Evolutionary conservation across 2,113 vertebrate species (phyloP), one percentile per base, ranked within the genome.

Genomic region (Cepphus grylle): DNA sequence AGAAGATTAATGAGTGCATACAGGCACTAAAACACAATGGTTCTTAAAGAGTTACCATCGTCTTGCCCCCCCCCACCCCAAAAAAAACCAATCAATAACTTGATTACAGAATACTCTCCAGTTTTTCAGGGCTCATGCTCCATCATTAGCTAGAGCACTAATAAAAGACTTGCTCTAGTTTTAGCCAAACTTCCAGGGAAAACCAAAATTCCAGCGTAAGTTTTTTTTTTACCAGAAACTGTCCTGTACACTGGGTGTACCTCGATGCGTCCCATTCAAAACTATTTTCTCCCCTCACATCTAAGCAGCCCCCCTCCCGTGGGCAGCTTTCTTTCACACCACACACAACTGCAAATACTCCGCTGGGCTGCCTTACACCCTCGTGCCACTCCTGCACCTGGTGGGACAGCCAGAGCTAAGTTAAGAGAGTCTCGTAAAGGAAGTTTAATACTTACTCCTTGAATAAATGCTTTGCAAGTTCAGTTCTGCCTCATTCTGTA

Each of bases 1-100:
- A 70, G 26, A 78, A 70, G 10, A 73, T 4, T 2, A 59, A 18
- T 6, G 7, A 67, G 16, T 3, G 8, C 9, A 17, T 15, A 47
- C 13, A 55, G 81, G 23, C 17, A n/a, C 20, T n/a, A 66, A 74
- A 29, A 36, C 0, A 2, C 14, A 3, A 47, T 3, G 2, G 2
- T 9, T 58, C 61, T 78, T 34, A 40, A 80, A 56, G 8, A 16
- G 1, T 27, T 65, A 49, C 12, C 25, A 47, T 49, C 6, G 26
- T 5, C 16, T 59, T 18, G 8, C 26, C 9, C 7, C 8, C 3
- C 4, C 19, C 32, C 10, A 11, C 19, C 32, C 10, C 7, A 12
- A 56, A 58, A 58, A 50, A 58, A 34, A 12, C n/a, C n/a, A 8
- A 34, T 47, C 83, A 52, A 4, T 34, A 74, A 53, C 3, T n/a